These are phyloP conservation scores for Bucorvus abyssinicus DNA, from an alignment of 2,797 vertebrate species.

Conservation along the genomic window DNA sequence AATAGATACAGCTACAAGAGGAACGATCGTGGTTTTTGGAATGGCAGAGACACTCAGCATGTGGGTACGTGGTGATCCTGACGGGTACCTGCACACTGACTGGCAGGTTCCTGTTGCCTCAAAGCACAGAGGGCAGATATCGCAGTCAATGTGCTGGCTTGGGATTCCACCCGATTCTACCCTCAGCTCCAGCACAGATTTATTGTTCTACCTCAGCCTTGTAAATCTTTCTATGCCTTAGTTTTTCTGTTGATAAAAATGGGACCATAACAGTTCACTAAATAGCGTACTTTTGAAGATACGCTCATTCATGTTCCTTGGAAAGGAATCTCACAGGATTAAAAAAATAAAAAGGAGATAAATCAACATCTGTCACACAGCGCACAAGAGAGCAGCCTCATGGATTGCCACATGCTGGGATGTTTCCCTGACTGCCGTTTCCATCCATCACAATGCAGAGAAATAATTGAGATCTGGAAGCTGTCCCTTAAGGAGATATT, in stretches of 20 bases:
- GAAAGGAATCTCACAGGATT: background rate
- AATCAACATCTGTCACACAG: constrained; percentile 1
- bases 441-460: background rate
- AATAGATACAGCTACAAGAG: background rate
- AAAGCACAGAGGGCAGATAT: background rate
- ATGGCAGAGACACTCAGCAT: background rate
- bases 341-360: background rate
- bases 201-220: background rate
- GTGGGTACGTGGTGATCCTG: background rate
- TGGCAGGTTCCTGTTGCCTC: background rate
- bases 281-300: background rate
- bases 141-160: background rate
- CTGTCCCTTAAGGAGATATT: background rate
- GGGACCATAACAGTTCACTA: background rate
- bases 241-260: background rate
- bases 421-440: background rate
- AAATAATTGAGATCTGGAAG: background rate
- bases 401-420: background rate
- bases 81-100: background rate
- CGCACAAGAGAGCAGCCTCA: background rate
- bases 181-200: background rate
- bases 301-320: background rate
- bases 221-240: background rate
- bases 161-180: background rate
- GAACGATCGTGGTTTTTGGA: background rate